Evolutionary conservation across 2,797 vertebrate genomes (phyloP).

Genomic region (Alouatta caraya): DNA sequence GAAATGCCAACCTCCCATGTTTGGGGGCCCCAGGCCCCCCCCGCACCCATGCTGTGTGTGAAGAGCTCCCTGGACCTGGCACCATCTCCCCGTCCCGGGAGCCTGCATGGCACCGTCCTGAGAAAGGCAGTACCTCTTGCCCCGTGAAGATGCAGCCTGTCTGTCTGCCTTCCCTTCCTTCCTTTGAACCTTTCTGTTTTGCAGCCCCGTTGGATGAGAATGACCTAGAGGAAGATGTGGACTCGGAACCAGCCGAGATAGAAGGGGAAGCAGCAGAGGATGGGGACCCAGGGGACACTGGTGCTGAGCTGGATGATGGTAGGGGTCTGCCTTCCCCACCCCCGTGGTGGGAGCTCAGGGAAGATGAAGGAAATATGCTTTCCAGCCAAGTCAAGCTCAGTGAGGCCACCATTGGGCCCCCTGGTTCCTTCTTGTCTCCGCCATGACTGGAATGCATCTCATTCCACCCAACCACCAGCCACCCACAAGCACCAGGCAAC

Average conservation of each 20-base stretch:
- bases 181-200: conserved; percentile 73
- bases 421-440: not conserved
- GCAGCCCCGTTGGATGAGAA: conserved; percentile 90
- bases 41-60: not conserved
- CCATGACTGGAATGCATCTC: not conserved
- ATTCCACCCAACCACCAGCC: not conserved
- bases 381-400: not conserved
- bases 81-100: not conserved
- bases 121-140: no score
- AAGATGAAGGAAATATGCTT: no score
- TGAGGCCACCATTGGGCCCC: rapidly evolving
- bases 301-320: conserved; percentile 96
- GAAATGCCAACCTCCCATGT: not conserved
- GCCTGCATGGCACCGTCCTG: not conserved
- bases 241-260: conserved; percentile 86
- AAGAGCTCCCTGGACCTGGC: not conserved
- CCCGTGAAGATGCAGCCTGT: not conserved
- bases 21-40: not conserved
- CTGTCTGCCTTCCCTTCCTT: conserved; percentile 40
- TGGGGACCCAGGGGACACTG: conserved; percentile 92
- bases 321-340: conserved; percentile 50
- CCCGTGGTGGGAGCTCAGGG: not conserved
- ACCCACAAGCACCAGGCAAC: not conserved
- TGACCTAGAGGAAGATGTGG: conserved; percentile 89
- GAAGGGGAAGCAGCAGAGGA: conserved; percentile 87